Base-by-base conservation (phyloP, 2,113 vertebrate species). In the Cheilinus undulatus region DNA sequence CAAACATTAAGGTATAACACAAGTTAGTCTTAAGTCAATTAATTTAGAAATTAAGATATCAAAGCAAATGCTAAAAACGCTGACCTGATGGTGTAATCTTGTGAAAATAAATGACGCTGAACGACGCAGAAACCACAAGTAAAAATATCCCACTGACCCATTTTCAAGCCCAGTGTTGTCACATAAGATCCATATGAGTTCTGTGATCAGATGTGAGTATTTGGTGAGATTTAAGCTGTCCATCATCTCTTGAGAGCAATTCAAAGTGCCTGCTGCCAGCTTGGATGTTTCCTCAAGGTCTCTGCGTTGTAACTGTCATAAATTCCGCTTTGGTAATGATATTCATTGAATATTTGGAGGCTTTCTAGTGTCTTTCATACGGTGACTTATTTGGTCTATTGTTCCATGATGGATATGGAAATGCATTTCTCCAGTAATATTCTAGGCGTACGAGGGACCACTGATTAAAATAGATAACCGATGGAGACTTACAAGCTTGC, bases 331-430 rank as follows among this genome's bases (percentile, higher is more conserved):
- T 63, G 60, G 40, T 89, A 90, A 89, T 87, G 72, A 88, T 85
- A 91, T 89, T 88, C 87, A 87, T 87, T 65, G 83, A 82, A 88
- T 61, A 68, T 82, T 87, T 73, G 72, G 76, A 67, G 34, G 69
- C 67, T 40, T 62, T 76, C 60, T 52, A 50, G 60, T 75, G 62
- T 80, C 80, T 86, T 82, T 81, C 69, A 76, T 74, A 69, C 66
- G 66, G 64, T 50, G 65, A 84, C 52, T 64, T 69, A 84, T 79
- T 67, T 73, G 73, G 52, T 69, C 51, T 46, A 51, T 69, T 77
- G 68, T 80, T 72, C 73, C 58, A 9, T 51, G 42, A 45, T 52
- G 66, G 65, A 80, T 80, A 77, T 80, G 82, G 73, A 89, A 82
- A 86, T 79, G 60, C 53, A 12, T 59, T 76, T 73, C 53, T 50